Evolutionary conservation across 2,113 vertebrate genomes (phyloP), one percentile per base, ranked within the genome.

Genomic region (Camelus dromedarius): DNA sequence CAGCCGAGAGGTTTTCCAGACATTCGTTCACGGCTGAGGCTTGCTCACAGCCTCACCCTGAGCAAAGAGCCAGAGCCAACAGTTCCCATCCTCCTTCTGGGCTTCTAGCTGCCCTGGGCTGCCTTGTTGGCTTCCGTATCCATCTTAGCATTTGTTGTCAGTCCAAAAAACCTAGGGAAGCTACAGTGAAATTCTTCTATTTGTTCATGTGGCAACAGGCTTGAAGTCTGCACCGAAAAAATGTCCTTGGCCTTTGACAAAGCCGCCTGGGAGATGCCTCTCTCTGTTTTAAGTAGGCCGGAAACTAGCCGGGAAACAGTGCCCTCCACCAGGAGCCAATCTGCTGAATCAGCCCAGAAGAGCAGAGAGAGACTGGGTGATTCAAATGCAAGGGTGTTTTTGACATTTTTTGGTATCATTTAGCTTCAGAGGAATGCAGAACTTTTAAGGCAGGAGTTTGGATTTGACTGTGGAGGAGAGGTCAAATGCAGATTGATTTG

Each of bases 171-270:
- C 94, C 38, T 69, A 94, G 93, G 92, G 96, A 98, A 98, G 98
- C 84, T 97, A 91, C 98, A 98, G 97, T 95, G 96, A 98, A 98
- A 98, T 98, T 91, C 97, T 95, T 98, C 96, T 90, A 97, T 98
- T 98, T 98, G 98, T 98, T 98, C 98, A 98, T 98, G 98, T 98
- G 98, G 98, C 98, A 98, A 97, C 95, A 98, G 98, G 97, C 98
- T 98, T 95, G 95, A 96, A 98, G 95, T 95, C 94, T 94, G 97
- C 98, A 97, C 93, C 8, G 92, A 98, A 98, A 98, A 98, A 99
- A 98, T 98, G 98, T 98, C 97, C 98, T 98, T 98, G 98, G 98
- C 98, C 97, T 98, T 97, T 97, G 93, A 98, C 98, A 98, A 98
- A 97, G 97, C 95, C 69, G 38, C 88, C 96, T 98, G 97, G 97